A percentile compares a stretch with the other conserved stretches of the same genome.
phyloP scores from a whole-genome alignment of 2,113 vertebrate genomes.

The Nymphicus hollandicus region DNA sequence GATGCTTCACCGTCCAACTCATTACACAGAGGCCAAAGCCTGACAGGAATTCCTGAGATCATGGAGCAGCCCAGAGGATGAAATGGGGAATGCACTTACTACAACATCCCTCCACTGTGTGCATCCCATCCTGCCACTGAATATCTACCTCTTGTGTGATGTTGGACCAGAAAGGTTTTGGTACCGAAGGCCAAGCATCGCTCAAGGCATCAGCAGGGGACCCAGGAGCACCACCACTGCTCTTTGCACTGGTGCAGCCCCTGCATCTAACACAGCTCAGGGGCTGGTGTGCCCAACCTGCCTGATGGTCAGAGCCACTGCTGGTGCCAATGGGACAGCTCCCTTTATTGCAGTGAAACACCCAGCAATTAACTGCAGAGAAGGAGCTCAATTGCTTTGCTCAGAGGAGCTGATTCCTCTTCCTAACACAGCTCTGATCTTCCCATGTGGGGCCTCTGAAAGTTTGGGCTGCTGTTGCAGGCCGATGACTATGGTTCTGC shows the following conservation, averaged over 20 bases:
- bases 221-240: background rate
- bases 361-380: background rate
- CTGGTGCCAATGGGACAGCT: background rate
- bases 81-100: background rate
- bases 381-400: background rate
- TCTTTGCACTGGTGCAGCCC: background rate
- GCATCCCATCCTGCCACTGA: rapidly evolving
- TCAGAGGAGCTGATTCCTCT: background rate
- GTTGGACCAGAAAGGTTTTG: background rate
- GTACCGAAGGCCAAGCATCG: rapidly evolving
- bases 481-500: background rate
- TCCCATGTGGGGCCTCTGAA: rapidly evolving
- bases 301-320: background rate
- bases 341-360: background rate
- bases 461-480: background rate
- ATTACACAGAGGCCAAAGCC: background rate
- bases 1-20: background rate
- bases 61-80: background rate
- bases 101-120: background rate
- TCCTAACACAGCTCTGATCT: background rate
- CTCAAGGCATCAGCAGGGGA: background rate
- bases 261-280: background rate
- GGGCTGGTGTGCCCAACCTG: rapidly evolving
- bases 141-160: background rate
- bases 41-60: background rate